phyloP scores from a whole-genome alignment of 2,888 invertebrate species.

The Drosophila pseudotalamancana region DNA sequence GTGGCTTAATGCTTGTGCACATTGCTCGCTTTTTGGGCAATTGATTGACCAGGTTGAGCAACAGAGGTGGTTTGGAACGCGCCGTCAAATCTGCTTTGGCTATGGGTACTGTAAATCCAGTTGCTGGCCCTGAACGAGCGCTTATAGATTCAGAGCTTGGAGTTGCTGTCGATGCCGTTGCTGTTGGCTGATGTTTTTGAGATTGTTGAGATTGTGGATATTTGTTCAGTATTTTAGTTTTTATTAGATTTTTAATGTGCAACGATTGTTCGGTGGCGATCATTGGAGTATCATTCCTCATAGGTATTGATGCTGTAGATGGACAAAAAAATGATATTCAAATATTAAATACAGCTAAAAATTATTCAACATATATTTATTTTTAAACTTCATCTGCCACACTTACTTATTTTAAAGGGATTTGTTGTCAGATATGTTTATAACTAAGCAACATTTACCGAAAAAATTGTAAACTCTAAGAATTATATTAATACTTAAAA shows the following conservation, averaged over 20 bases:
- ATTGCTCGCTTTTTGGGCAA: constrained; percentile 51
- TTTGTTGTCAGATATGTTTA: too few relatives aligned
- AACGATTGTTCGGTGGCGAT: constrained; percentile 19
- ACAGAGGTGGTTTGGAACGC: constrained; percentile 42
- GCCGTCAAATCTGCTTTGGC: constrained; percentile 48
- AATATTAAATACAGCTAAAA: neutral
- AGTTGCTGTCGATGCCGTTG: constrained; percentile 1
- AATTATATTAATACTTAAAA: neutral
- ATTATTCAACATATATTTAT: neutral
- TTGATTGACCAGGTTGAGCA: constrained; percentile 60
- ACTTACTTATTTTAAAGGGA: neutral
- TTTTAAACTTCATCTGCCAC: neutral
- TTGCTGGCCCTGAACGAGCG: neutral
- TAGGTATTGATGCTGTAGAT: constrained; percentile 20
- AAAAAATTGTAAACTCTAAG: too few relatives aligned
- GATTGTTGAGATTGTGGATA: neutral
- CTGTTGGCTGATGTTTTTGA: constrained; percentile 1
- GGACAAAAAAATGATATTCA: constrained; percentile 1
- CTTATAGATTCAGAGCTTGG: neutral
- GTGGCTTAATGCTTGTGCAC: constrained; percentile 11
- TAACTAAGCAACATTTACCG: neutral
- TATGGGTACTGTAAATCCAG: constrained; percentile 29
- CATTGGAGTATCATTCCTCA: constrained; percentile 2
- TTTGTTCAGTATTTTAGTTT: constrained; percentile 63
- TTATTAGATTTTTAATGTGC: constrained; percentile 55